phyloP scores from a whole-genome alignment of 1,140 invertebrate genomes.

The Dinoponera quadriceps region DNA sequence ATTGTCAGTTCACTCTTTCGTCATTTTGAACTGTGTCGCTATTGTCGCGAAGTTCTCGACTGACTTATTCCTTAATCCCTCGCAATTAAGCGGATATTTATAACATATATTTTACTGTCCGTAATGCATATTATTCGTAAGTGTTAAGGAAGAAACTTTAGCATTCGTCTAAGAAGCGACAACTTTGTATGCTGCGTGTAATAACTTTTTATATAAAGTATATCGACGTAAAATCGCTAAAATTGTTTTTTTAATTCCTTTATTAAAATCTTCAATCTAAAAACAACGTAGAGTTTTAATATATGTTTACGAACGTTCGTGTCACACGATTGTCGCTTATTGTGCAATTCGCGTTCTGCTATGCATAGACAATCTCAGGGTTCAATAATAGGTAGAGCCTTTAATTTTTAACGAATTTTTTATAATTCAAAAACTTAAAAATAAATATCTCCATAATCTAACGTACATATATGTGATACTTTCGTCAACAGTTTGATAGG shows the following conservation, averaged over 20 bases:
- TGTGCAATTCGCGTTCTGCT: background rate
- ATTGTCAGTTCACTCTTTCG: too few relatives aligned
- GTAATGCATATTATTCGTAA: background rate
- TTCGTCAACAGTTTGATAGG: slow-evolving; percentile 80
- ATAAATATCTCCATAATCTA: slow-evolving; percentile 80
- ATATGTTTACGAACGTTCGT: slow-evolving; percentile 16
- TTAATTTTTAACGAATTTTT: slow-evolving; percentile 73
- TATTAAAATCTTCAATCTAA: slow-evolving; percentile 57
- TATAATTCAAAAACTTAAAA: slow-evolving; percentile 80
- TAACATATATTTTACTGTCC: background rate
- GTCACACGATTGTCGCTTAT: slow-evolving; percentile 1
- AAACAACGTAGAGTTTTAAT: slow-evolving; percentile 47
- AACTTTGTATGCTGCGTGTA: background rate
- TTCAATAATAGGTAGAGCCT: slow-evolving; percentile 68
- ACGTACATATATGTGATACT: slow-evolving; percentile 81
- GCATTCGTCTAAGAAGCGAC: background rate
- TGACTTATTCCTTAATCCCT: too few relatives aligned
- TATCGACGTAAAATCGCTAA: background rate
- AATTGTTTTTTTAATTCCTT: slow-evolving; percentile 34
- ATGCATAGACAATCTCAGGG: slow-evolving; percentile 52
- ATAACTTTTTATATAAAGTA: background rate
- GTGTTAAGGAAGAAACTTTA: background rate
- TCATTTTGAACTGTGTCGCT: too few relatives aligned
- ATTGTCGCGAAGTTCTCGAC: too few relatives aligned
- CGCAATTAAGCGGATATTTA: too few relatives aligned